Conservation (phyloP, 2,888 invertebrate genomes). For the Trilocha varians region DNA sequence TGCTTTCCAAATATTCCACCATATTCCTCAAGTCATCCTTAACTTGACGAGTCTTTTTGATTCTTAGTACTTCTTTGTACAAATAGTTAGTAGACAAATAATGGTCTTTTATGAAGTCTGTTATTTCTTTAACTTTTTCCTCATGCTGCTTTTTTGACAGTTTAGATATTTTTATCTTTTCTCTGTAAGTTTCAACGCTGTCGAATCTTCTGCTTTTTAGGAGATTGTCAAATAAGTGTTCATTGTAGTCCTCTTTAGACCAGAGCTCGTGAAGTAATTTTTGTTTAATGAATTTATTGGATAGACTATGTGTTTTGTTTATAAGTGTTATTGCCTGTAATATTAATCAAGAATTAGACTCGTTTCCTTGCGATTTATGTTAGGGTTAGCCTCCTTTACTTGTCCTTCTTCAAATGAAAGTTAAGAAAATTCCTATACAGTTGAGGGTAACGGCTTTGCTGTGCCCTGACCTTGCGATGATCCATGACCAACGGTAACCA, state of each 20-base stretch:
- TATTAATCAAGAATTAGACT: background rate
- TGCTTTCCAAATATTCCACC: constrained; percentile 24
- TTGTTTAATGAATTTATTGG: background rate
- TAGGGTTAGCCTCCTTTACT: too few species aligned
- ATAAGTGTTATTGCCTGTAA: background rate
- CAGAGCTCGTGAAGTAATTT: background rate
- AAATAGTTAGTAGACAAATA: constrained; percentile 26
- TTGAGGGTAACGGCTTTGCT: too few species aligned
- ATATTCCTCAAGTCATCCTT: constrained; percentile 28
- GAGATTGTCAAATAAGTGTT: background rate
- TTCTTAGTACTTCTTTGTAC: constrained; percentile 30
- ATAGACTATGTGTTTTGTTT: background rate
- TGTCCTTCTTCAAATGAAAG: too few species aligned
- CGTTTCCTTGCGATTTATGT: too few species aligned
- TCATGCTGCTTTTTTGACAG: constrained; percentile 12
- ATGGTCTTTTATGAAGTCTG: constrained; percentile 18
- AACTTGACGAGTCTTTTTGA: constrained; percentile 15
- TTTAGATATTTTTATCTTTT: constrained; percentile 1
- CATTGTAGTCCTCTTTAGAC: background rate
- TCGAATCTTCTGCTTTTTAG: constrained; percentile 3
- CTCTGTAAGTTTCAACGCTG: background rate
- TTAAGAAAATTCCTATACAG: too few species aligned
- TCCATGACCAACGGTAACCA: too few species aligned
- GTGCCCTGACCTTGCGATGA: too few species aligned
- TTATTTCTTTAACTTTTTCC: constrained; percentile 19